phyloP scores from a whole-genome alignment of 92 coral and sea anemone genomes.

The Meandrina meandrites region DNA sequence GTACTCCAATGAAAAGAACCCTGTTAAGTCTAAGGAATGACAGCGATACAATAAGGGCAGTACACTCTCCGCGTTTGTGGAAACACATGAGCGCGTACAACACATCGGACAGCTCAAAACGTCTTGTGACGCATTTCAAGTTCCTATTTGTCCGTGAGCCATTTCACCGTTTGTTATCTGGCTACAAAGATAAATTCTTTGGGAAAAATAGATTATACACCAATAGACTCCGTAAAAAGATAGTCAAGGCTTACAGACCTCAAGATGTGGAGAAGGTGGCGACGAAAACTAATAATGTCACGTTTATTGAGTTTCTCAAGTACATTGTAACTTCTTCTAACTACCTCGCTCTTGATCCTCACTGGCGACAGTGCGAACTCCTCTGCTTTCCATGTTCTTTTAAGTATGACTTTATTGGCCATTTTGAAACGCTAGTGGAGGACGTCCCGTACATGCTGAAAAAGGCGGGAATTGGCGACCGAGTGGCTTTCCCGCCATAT shows the following conservation, averaged over 20 bases:
- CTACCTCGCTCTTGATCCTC: constrained; percentile 27
- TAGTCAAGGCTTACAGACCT: constrained; percentile 27
- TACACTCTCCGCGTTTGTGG: constrained; percentile 26
- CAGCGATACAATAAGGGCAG: not conserved
- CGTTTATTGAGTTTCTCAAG: constrained; percentile 53
- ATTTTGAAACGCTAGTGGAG: constrained; percentile 50
- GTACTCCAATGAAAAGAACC: constrained; percentile 26
- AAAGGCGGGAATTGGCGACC: constrained; percentile 50
- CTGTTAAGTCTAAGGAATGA: constrained; percentile 21
- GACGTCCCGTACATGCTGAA: constrained; percentile 48
- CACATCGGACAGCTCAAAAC: constrained; percentile 19
- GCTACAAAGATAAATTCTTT: constrained; percentile 52
- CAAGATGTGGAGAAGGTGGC: not conserved
- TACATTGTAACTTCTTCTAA: constrained; percentile 33
- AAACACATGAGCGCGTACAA: constrained; percentile 39
- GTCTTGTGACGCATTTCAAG: constrained; percentile 42
- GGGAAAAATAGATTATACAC: constrained; percentile 35
- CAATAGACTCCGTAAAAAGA: constrained; percentile 12
- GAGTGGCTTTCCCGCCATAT: constrained; percentile 47
- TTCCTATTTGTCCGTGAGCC: constrained; percentile 64
- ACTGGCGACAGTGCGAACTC: constrained; percentile 43
- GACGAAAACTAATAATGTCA: constrained; percentile 31
- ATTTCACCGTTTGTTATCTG: constrained; percentile 58
- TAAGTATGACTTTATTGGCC: constrained; percentile 51
- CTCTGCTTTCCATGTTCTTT: constrained; percentile 57